Base-by-base conservation (phyloP, 2,797 vertebrate species). In the Ceryle rudis region DNA sequence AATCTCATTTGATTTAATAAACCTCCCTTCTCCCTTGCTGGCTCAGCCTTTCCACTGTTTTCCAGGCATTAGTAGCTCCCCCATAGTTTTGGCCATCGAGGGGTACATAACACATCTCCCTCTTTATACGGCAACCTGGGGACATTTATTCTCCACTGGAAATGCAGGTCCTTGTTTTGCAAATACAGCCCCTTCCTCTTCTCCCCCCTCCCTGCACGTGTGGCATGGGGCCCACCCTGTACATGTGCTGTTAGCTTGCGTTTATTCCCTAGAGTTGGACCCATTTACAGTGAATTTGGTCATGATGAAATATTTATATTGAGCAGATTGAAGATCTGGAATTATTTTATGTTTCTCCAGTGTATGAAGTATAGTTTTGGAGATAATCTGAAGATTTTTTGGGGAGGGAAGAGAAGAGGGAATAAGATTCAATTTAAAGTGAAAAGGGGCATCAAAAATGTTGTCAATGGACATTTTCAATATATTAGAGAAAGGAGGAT, bases 1-100 rank as follows among this genome's bases (percentile, higher is more conserved):
- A 97, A 93, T 96, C 94, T 94, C 90, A 95, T 96, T 96, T 93
- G 84, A 90, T 95, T 94, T 96, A 94, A 97, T 95, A 88, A 93
- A 90, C 83, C 75, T 91, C 60, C 39, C 42, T 69, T 78, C 82
- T 70, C 66, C 46, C 37, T 82, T 67, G 46, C 70, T 83, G 84
- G 90, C 74, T 86, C 80, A 57, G 58, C 41, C 62, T 90, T 60
- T 18, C 62, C 74, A 39, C 52, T 31, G 41, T 49, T 77, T 70
- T 52, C 51, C 86, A 86, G 66, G 9, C 28, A 1, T 67, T 11
- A 11, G 73, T 10, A 75, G 58, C 52, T 78, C 8, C 29, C 55
- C n/a, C 23, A 1, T 1, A 33, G 49, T 84, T 89, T 41, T 79
- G 70, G n/a, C n/a, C 2, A 0, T 19, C 31, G 57, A 58, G 44